Conservation (phyloP, 2,113 vertebrate species). For the Microcebus griseorufus region DNA sequence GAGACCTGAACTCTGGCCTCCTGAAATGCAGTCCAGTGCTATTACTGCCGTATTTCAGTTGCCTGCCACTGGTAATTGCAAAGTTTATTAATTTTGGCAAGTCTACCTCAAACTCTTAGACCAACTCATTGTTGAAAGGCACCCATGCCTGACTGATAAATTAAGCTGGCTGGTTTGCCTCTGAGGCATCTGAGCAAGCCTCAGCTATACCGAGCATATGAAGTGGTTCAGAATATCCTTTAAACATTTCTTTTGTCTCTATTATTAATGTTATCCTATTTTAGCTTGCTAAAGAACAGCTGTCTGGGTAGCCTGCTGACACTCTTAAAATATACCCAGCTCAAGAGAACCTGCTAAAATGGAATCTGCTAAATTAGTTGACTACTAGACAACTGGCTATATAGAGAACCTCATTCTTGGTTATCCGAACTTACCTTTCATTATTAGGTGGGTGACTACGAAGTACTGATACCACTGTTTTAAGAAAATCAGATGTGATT, state of each 20-base stretch:
- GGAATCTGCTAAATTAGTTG: neutral
- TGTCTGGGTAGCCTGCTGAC: neutral
- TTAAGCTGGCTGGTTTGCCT: neutral
- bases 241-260: conserved; percentile 10
- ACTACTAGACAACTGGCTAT: neutral
- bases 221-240: conserved; percentile 30
- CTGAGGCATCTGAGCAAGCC: neutral
- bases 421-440: neutral
- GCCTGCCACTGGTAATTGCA: neutral
- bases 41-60: neutral
- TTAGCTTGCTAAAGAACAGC: conserved; percentile 43
- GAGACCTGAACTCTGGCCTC: neutral
- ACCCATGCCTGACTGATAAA: neutral
- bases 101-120: neutral
- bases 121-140: neutral
- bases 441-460: neutral
- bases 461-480: neutral
- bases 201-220: neutral
- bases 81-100: neutral
- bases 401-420: neutral
- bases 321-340: conserved; percentile 23
- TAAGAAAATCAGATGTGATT: conserved; percentile 21
- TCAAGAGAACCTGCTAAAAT: neutral
- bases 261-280: conserved; percentile 26
- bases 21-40: neutral